Conservation (phyloP, 1,140 invertebrate genomes). For the Lepidotrigona ventralis region DNA sequence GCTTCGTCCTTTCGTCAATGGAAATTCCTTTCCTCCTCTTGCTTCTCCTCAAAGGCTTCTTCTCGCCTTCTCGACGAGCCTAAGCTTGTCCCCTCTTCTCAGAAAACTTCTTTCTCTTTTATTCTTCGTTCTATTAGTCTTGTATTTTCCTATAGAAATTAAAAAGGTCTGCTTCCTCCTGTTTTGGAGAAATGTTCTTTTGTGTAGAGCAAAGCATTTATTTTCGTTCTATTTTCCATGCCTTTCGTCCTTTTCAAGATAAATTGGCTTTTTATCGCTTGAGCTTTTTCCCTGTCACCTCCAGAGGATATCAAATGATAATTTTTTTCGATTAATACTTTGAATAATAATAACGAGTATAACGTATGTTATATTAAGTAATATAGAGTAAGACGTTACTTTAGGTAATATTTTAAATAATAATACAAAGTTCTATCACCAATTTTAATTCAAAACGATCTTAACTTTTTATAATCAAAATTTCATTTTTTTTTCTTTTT, state of each 20-base stretch:
- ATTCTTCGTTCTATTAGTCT: not conserved
- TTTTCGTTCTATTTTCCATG: not conserved
- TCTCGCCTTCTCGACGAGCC: not conserved
- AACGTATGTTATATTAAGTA: no score
- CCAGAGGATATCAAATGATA: no score
- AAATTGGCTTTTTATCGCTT: not conserved
- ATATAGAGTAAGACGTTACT: no score
- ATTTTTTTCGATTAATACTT: no score
- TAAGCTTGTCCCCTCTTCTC: not conserved
- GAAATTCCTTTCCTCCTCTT: constrained; percentile 2
- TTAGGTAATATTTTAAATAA: no score
- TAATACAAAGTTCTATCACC: no score
- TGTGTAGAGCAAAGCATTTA: not conserved
- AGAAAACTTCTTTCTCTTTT: not conserved
- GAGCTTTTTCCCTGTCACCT: no score
- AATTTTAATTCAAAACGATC: no score
- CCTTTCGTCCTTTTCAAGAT: not conserved
- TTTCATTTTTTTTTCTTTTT: no score
- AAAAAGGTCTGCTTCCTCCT: not conserved
- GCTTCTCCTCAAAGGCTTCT: not conserved
- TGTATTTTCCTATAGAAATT: not conserved
- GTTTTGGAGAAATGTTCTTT: not conserved
- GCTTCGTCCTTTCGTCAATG: not conserved
- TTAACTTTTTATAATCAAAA: no score
- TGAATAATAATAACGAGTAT: no score